These are phyloP conservation scores for Lepilemur ruficaudatus DNA, from an alignment of 2,797 vertebrate species.

Conservation along the genomic window DNA sequence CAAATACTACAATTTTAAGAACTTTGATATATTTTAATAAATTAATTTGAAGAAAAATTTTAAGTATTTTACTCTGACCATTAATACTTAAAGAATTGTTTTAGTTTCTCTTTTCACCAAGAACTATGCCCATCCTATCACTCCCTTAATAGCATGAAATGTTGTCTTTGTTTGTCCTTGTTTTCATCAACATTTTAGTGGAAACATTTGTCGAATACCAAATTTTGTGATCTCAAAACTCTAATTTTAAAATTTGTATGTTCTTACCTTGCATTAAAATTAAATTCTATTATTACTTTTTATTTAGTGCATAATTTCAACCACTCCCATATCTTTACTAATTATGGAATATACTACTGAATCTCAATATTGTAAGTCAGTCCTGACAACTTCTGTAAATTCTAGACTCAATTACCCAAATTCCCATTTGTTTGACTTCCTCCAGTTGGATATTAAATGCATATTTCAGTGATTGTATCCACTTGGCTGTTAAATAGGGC, in stretches of 20 bases:
- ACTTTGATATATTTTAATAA: neutral
- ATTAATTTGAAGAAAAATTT: neutral
- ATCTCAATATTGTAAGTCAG: neutral
- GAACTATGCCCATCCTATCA: neutral
- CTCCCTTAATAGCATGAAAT: fast-evolving
- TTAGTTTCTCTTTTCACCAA: neutral
- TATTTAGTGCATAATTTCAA: neutral
- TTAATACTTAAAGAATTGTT: neutral
- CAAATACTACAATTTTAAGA: neutral
- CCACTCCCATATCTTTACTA: neutral
- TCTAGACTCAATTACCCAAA: neutral
- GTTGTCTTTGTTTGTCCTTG: neutral
- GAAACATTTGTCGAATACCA: neutral
- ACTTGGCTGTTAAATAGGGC: neutral
- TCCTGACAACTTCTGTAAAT: neutral
- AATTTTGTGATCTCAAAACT: neutral
- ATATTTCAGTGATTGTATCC: neutral
- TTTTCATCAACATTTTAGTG: neutral
- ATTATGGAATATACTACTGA: neutral
- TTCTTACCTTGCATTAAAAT: neutral
- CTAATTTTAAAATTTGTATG: neutral
- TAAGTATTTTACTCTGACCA: neutral
- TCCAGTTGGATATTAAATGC: neutral
- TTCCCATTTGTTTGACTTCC: neutral
- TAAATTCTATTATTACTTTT: neutral